These are phyloP conservation scores for Drosophila picticornis DNA, from an alignment of 2,888 invertebrate genomes.

Conservation along the genomic window DNA sequence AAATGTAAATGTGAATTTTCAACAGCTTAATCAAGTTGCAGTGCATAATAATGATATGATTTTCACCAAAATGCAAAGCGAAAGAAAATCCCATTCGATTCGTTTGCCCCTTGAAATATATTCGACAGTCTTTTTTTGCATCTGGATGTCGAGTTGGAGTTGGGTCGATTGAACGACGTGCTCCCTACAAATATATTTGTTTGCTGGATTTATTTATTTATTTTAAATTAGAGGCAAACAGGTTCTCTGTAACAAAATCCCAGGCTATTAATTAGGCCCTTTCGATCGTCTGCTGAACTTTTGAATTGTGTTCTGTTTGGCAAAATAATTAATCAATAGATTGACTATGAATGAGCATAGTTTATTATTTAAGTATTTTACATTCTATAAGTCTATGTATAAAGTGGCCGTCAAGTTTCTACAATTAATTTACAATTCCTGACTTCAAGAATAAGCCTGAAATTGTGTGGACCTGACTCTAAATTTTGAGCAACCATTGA, in stretches of 20 bases:
- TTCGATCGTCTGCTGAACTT: not conserved
- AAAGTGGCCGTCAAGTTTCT: not conserved
- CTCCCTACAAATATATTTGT: not conserved
- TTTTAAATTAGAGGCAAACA: slow-evolving; percentile 60
- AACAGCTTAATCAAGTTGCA: slow-evolving; percentile 55
- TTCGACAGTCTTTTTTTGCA: not conserved
- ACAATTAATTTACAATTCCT: not conserved
- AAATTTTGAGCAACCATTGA: not conserved
- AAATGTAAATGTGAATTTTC: slow-evolving; percentile 34
- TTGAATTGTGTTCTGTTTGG: not conserved
- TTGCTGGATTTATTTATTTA: slow-evolving; percentile 51
- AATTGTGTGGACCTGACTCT: not conserved
- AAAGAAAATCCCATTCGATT: slow-evolving; percentile 27
- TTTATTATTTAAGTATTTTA: not conserved
- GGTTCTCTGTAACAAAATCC: slow-evolving; percentile 29
- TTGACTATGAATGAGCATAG: not conserved
- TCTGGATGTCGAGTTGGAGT: not conserved
- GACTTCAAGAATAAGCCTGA: not conserved
- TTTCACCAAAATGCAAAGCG: slow-evolving; percentile 5
- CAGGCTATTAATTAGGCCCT: slow-evolving; percentile 60
- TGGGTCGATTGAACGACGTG: slow-evolving; percentile 4
- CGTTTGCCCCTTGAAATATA: slow-evolving; percentile 28
- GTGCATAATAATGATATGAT: slow-evolving; percentile 28
- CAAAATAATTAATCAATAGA: not conserved
- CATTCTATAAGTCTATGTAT: not conserved